Percentiles rank a stretch among this genome's conserved stretches.
Conservation (phyloP, 2,888 invertebrate genomes). For the Platycnemis pennipes region DNA sequence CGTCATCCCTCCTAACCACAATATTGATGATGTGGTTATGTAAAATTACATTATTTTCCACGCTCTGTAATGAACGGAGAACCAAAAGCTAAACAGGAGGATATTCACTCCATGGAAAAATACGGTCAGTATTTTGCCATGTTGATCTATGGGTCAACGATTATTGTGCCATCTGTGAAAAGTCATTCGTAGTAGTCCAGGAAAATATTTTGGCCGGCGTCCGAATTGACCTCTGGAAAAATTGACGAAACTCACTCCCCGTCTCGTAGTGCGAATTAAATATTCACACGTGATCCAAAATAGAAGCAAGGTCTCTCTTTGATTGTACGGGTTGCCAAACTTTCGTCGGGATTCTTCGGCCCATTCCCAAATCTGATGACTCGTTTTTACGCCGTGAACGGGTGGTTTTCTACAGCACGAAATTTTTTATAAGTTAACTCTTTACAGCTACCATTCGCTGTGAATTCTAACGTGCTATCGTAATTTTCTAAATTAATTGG, state of each 20-base stretch:
- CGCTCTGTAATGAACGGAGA: no score
- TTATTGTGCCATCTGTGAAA: neutral
- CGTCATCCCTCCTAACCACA: no score
- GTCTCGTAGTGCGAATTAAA: neutral
- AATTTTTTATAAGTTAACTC: no score
- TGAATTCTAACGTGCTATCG: no score
- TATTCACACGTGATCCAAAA: neutral
- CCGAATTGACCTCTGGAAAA: neutral
- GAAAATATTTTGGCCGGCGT: neutral
- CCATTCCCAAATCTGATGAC: neutral
- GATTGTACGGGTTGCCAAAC: neutral
- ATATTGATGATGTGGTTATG: no score
- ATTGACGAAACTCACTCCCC: neutral
- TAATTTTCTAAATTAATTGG: no score
- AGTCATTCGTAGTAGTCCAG: neutral
- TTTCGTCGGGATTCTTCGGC: neutral
- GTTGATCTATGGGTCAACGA: neutral
- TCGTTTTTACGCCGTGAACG: neutral
- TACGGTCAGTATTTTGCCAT: neutral
- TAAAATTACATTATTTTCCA: no score
- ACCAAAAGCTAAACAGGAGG: no score
- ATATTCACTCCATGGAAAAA: neutral
- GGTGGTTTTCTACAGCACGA: no score
- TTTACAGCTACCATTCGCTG: no score
- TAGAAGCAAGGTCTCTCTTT: neutral